Evolutionary conservation across 1,140 invertebrate species (phyloP).

Genomic region (Cotesia chilonis): DNA sequence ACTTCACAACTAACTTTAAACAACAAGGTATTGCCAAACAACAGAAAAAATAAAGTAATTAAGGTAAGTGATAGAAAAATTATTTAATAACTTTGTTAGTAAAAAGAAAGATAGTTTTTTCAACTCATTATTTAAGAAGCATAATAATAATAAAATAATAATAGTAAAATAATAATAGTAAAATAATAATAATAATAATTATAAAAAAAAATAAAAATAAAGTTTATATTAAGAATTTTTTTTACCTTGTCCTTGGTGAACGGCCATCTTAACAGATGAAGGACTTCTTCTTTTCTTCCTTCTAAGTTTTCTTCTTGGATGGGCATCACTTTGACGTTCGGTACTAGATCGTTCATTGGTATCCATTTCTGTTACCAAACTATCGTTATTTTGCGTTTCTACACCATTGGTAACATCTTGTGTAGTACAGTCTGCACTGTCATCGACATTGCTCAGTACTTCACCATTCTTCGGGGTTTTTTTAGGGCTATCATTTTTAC

Average conservation of each 20-base stretch:
- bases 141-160: neutral
- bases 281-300: neutral
- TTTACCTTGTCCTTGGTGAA: conserved; percentile 14
- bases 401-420: neutral
- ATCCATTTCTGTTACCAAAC: neutral
- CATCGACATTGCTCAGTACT: neutral
- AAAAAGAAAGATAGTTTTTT: no score
- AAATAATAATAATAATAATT: neutral
- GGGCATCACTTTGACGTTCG: neutral
- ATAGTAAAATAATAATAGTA: neutral
- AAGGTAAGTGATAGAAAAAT: no score
- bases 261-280: no score
- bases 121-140: no score
- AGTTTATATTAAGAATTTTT: neutral
- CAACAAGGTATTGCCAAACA: no score
- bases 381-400: neutral
- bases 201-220: neutral
- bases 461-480: neutral
- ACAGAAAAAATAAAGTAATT: no score
- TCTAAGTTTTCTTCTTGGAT: neutral
- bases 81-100: no score
- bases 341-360: neutral
- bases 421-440: neutral
- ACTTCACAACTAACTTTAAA: no score
- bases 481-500: neutral